Base-by-base conservation (phyloP, 2,113 vertebrate genomes). In the Pelusios castaneus region DNA sequence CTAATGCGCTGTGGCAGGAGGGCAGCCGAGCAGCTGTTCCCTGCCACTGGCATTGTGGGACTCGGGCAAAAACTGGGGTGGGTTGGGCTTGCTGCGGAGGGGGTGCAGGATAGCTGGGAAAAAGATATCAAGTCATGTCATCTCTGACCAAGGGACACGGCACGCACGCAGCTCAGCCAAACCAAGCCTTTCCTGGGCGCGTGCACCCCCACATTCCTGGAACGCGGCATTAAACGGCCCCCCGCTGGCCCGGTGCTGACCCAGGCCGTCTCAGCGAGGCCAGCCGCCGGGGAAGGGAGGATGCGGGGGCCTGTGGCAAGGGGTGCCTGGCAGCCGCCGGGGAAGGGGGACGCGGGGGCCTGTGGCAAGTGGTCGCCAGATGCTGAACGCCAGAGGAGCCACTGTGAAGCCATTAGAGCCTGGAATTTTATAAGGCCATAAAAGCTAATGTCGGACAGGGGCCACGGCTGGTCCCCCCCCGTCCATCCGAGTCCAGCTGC, bases 1-100 rank as follows among this genome's bases (percentile, higher is more conserved):
- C 89, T 98, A 97, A 98, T 93, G 22, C 75, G 94, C 94, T 67
- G 93, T 97, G 98, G 98, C 98, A 98, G 97, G 85, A 55, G 95
- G 96, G 98, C 84, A 92, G 96, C 96, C 47, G 93, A 98, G 98
- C 98, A 98, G 98, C 98, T 98, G 99, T 97, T 99, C 94, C 95
- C 96, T 98, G 98, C 98, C 98, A 99, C 93, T 94, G 98, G 98
- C 98, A 91, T 95, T 80, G 75, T 34, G 94, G 92, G 82, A 82
- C 5, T 77, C 41, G 25, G 87, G 84, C 67, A 84, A 56, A 85
- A 52, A 52, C 13, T 14, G 22, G 54, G 84, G 84, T 41, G 27
- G 19, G 1, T 1, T 4, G 56, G 78, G 58, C 63, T 38, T 4
- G 55, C 0, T 84, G 77, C 86, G 3, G 89, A 51, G 13, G 11